A percentile compares a stretch with the other conserved stretches of the same genome.
Evolutionary conservation across 2,113 vertebrate species (phyloP).

Genomic region (Speoplatyrhinus poulsoni): DNA sequence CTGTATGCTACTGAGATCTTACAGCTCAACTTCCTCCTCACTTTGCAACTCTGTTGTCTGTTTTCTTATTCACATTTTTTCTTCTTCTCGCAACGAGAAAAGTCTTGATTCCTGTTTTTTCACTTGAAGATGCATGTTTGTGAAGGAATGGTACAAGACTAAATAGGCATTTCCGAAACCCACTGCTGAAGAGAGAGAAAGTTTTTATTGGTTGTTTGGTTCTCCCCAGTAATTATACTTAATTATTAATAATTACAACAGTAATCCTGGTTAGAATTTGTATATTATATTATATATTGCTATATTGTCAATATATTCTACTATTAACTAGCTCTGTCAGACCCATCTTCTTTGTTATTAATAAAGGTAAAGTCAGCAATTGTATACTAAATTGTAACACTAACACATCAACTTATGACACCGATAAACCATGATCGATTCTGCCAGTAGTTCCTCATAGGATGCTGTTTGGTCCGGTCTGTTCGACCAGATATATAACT

Average conservation of each 20-base stretch:
- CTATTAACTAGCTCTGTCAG: too few species aligned
- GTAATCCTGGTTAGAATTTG: too few species aligned
- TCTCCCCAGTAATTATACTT: slow-evolving; percentile 57
- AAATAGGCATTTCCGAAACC: slow-evolving; percentile 71
- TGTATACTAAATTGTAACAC: too few species aligned
- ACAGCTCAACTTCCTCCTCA: slow-evolving; percentile 73
- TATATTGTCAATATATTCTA: background rate
- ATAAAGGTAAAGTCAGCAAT: too few species aligned
- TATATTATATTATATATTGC: background rate
- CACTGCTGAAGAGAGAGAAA: slow-evolving; percentile 55
- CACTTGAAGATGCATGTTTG: slow-evolving; percentile 71
- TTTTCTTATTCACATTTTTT: slow-evolving; percentile 45
- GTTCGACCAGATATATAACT: too few species aligned
- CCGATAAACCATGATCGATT: too few species aligned
- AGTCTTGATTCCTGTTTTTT: slow-evolving; percentile 72
- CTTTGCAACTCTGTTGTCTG: slow-evolving; percentile 73
- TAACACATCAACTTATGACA: too few species aligned
- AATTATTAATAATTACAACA: too few species aligned
- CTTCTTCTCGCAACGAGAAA: slow-evolving; percentile 43
- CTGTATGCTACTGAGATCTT: slow-evolving; percentile 68
- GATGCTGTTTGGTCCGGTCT: too few species aligned
- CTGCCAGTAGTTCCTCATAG: too few species aligned
- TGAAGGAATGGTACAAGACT: slow-evolving; percentile 75
- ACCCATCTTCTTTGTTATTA: too few species aligned
- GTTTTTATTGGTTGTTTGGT: slow-evolving; percentile 72